phyloP scores from a whole-genome alignment of 2,888 invertebrate species.

The Heliconius erato region DNA sequence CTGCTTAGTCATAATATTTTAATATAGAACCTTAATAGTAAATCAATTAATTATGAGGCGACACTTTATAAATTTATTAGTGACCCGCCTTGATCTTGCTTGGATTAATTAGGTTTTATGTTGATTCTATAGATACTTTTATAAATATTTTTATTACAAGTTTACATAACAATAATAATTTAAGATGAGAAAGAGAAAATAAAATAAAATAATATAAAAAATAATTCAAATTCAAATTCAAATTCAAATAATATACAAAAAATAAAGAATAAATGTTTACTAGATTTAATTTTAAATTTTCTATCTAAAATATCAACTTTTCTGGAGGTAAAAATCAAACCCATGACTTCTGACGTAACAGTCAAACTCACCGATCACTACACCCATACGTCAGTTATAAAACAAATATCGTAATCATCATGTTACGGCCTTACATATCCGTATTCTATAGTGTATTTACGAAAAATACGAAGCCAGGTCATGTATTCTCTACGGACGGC shows the following conservation, averaged over 20 bases:
- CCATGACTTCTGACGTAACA: not conserved
- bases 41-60: conserved; percentile 2
- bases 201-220: too few relatives aligned
- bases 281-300: too few relatives aligned
- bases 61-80: not conserved
- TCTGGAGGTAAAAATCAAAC: not conserved
- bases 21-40: conserved; percentile 12
- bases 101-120: not conserved
- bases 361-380: not conserved
- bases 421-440: not conserved
- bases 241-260: too few relatives aligned
- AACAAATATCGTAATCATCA: not conserved
- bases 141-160: too few relatives aligned
- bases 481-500: conserved; percentile 20
- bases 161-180: too few relatives aligned
- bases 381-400: not conserved
- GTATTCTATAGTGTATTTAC: conserved; percentile 15
- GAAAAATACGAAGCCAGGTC: conserved; percentile 22
- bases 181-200: too few relatives aligned
- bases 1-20: conserved; percentile 24
- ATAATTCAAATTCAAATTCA: too few relatives aligned
- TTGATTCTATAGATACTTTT: not conserved
- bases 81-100: too few relatives aligned
- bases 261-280: too few relatives aligned
- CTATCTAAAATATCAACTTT: not conserved